Conservation (phyloP, 2,113 vertebrate genomes). For the Pholis gunnellus region DNA sequence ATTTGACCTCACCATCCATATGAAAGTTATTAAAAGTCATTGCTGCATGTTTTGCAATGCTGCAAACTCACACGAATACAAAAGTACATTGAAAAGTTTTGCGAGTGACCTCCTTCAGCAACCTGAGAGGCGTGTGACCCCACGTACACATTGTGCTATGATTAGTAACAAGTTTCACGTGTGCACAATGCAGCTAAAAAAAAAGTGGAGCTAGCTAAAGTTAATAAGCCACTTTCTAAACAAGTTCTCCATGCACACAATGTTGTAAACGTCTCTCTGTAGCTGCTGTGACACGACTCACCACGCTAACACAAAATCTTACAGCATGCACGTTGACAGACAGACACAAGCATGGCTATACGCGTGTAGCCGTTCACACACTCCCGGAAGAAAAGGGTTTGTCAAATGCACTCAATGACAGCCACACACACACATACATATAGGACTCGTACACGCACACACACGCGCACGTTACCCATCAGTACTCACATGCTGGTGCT, state of each 20-base stretch:
- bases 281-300: not conserved
- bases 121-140: not conserved
- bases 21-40: not conserved
- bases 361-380: not conserved
- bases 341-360: not conserved
- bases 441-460: conserved; percentile 4
- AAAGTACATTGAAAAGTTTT: conserved; percentile 6
- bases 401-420: conserved; percentile 33
- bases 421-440: not conserved
- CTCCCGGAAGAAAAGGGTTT: not conserved
- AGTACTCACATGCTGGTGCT: conserved; percentile 77
- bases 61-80: not conserved
- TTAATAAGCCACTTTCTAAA: not conserved
- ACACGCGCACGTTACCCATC: not conserved
- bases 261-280: not conserved
- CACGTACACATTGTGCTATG: not conserved
- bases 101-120: not conserved
- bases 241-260: not conserved
- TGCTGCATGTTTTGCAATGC: not conserved
- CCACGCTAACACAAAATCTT: not conserved
- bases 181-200: not conserved
- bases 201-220: not conserved
- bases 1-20: not conserved
- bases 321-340: conserved; percentile 18
- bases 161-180: not conserved